Evolutionary conservation across 2,888 invertebrate genomes (phyloP), one percentile per base, ranked within the genome.

Genomic region (Tipula unca): DNA sequence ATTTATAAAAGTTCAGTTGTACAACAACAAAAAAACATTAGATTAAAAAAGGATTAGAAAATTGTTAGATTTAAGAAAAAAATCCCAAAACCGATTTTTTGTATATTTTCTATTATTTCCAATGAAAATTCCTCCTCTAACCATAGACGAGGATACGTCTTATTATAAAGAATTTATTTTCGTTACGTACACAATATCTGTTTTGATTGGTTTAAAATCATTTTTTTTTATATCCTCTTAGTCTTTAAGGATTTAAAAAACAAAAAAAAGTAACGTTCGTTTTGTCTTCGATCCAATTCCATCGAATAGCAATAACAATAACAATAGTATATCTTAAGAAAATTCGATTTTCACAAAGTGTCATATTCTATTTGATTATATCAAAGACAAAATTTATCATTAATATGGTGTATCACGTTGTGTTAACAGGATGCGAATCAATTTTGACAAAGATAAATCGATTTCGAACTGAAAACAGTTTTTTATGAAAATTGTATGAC

Each of bases 31-130:
- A 17, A 48, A 48, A 69, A 25, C 69, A 69, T 69, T 10, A 25
- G 69, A 69, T 69, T 69, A 69, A 25, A 69, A 69, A 69, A 69
- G 69, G 69, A 69, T 69, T 69, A 69, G 69, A 69, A 69, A 69
- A 69, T 69, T 25, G 10, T 25, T 25, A 8, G 69, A 69, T 69
- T 69, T 10, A 25, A 25, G 10, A 10, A 69, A 69, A 48, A 48
- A n/a, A 48, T 3, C 32, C 10, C 1, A 25, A 69, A 69, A 10
- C 25, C 48, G 48, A n/a, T 48, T 48, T 48, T n/a, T 17, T 48
- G n/a, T n/a, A n/a, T n/a, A n/a, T n/a, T n/a, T n/a, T n/a, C n/a
- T n/a, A 1, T 69, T 69, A 25, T 69, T 25, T 25, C 10, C 25
- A 69, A 25, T 25, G 69, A 25, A 69, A 25, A 25, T 69, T 20